A percentile compares a stretch with the other conserved stretches of the same genome.
These are phyloP conservation scores for Pammene aurita DNA, from an alignment of 2,888 invertebrate genomes.

Conservation along the genomic window DNA sequence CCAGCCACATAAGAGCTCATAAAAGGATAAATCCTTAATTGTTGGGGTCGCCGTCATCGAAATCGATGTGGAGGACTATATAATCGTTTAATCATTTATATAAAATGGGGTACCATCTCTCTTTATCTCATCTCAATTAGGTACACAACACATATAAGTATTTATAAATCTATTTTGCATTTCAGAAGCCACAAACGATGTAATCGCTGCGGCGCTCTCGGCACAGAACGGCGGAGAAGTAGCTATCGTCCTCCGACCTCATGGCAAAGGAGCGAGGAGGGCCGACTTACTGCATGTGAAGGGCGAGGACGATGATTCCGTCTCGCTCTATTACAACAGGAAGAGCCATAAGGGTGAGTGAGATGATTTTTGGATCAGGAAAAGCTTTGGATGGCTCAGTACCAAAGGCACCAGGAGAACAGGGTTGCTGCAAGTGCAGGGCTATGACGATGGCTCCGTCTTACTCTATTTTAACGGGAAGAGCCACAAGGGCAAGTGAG, in stretches of 20 bases:
- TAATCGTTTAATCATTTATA: too few species aligned
- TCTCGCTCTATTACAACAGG: conserved; percentile 68
- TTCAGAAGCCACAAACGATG: conserved; percentile 68
- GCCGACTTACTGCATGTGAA: conserved; percentile 69
- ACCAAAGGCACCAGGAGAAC: conserved; percentile 59
- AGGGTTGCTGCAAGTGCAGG: conserved; percentile 66
- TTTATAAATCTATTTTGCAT: conserved; percentile 38
- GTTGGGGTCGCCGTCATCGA: too few species aligned
- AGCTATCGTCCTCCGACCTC: conserved; percentile 65
- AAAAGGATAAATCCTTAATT: too few species aligned
- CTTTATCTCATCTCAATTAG: too few species aligned
- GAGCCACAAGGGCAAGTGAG: conserved; percentile 66
- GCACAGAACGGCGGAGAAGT: conserved; percentile 62
- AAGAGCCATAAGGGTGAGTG: conserved; percentile 70
- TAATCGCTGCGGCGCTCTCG: conserved; percentile 59
- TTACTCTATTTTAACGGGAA: conserved; percentile 69
- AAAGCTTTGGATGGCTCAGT: too few species aligned
- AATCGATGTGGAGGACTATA: too few species aligned
- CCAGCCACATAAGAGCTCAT: too few species aligned
- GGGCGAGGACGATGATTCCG: conserved; percentile 62
- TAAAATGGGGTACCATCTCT: too few species aligned
- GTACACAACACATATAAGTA: too few species aligned
- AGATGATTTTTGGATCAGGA: neutral
- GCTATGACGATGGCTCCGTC: conserved; percentile 62
- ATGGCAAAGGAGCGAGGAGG: conserved; percentile 56